A percentile compares a stretch with the other conserved stretches of the same genome.
These are phyloP conservation scores for Glyptemys insculpta DNA, from an alignment of 2,797 vertebrate species.

Conservation along the genomic window DNA sequence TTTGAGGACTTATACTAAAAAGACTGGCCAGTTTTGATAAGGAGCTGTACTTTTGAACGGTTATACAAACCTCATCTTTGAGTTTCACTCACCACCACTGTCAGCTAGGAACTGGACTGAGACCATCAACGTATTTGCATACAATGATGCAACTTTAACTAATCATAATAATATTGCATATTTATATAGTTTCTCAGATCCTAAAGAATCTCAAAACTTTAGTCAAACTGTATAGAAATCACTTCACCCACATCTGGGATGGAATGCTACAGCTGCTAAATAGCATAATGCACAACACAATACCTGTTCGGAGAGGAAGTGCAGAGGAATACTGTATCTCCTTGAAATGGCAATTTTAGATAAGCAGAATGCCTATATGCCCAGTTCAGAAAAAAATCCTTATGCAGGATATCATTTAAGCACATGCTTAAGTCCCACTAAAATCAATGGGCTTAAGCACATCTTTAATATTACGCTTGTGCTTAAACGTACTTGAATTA, in stretches of 20 bases:
- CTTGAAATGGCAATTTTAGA: background rate
- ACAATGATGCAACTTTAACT: background rate
- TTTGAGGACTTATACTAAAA: background rate
- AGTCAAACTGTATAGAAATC: background rate
- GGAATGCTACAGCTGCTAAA: background rate
- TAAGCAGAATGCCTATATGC: background rate
- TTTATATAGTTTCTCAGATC: background rate
- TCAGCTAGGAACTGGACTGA: slow-evolving; percentile 13
- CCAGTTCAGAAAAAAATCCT: background rate
- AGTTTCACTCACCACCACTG: slow-evolving; percentile 21
- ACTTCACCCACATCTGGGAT: background rate
- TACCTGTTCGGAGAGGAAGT: background rate
- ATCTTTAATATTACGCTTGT: background rate
- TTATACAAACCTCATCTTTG: background rate
- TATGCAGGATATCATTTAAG: background rate
- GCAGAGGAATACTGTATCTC: background rate
- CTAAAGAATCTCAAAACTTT: rapidly evolving
- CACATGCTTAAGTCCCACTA: background rate
- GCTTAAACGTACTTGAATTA: background rate
- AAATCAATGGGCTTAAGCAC: background rate
- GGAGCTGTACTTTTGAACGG: background rate
- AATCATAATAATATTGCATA: background rate
- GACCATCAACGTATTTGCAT: background rate
- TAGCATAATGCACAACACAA: background rate
- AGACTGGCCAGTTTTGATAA: background rate